phyloP scores from a whole-genome alignment of 2,113 vertebrate species.

The Redunca redunca region DNA sequence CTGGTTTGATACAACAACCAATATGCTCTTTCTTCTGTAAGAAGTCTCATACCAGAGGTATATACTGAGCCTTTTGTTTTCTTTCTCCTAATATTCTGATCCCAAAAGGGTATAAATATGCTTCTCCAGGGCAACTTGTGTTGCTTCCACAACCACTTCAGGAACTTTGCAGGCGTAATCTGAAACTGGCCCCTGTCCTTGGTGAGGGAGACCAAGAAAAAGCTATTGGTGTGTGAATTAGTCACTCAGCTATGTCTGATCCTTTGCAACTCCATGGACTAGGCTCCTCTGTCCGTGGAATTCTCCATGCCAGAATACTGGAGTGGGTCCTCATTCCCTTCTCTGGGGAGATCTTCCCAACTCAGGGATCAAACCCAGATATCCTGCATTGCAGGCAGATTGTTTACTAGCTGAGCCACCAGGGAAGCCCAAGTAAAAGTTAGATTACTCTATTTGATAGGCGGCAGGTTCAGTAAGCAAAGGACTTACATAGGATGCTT shows the following conservation, averaged over 20 bases:
- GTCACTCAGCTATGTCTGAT: not conserved
- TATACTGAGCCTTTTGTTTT: not conserved
- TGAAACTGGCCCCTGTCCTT: not conserved
- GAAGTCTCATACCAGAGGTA: not conserved
- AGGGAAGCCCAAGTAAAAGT: not conserved
- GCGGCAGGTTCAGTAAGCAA: not conserved
- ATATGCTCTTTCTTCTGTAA: not conserved
- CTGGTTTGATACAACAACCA: not conserved
- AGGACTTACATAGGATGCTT: not conserved
- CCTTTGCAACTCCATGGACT: not conserved
- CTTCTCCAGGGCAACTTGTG: not conserved
- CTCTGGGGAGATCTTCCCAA: not conserved
- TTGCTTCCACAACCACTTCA: not conserved
- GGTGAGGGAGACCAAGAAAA: not conserved
- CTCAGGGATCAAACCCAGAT: not conserved
- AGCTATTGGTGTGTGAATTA: not conserved
- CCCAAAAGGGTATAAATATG: not conserved
- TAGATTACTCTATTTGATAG: not conserved
- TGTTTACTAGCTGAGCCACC: not conserved
- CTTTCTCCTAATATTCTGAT: not conserved
- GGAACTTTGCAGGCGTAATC: not conserved
- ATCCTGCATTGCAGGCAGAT: not conserved
- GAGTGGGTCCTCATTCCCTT: not conserved
- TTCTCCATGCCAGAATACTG: not conserved
- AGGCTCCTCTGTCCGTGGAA: not conserved